Base-by-base conservation (phyloP, 2,113 vertebrate genomes). In the Calyptommatus sinebrachiatus region DNA sequence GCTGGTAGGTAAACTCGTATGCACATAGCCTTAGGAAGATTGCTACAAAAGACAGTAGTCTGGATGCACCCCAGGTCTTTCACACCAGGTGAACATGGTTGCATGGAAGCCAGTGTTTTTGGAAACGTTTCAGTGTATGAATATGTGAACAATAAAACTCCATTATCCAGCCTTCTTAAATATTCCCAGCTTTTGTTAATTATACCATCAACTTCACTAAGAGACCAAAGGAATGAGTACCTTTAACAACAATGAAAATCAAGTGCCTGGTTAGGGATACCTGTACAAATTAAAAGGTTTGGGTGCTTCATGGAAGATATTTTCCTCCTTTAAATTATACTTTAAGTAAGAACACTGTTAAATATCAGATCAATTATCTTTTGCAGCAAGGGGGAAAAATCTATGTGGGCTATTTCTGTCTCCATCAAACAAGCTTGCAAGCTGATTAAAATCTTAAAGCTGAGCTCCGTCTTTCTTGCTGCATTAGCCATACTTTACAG, bases 401-500 rank as follows among this genome's bases (percentile, higher is more conserved):
- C 63, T 31, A 26, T 31, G 53, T 8, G 48, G 5, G 20, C 7
- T 81, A 71, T 70, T 79, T 76, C 18, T 74, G 74, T 73, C 28
- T 79, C 79, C 60, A 82, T 20, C 26, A 16, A 79, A 48, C 50
- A 70, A 22, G 76, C 79, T 71, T 84, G 28, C 11, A 0, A 9
- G 69, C n/a, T 84, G 48, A 72, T 74, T 70, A 18, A 84, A 81
- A 4, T 81, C 60, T 35, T 83, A 29, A 29, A 78, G 83, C 46
- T 28, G 70, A 73, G 72, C 7, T 60, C 50, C 28, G 83, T 87
- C 78, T 78, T 28, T 85, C 73, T 85, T 8, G 1, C 26, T 83
- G 62, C 71, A 79, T 73, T 85, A 83, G 7, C n/a, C 80, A 72
- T 1, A 46, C 78, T 88, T 87, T 76, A 68, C 20, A 61, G 61